Conservation (phyloP, 2,113 vertebrate genomes). For the Planiliza haematocheilus region DNA sequence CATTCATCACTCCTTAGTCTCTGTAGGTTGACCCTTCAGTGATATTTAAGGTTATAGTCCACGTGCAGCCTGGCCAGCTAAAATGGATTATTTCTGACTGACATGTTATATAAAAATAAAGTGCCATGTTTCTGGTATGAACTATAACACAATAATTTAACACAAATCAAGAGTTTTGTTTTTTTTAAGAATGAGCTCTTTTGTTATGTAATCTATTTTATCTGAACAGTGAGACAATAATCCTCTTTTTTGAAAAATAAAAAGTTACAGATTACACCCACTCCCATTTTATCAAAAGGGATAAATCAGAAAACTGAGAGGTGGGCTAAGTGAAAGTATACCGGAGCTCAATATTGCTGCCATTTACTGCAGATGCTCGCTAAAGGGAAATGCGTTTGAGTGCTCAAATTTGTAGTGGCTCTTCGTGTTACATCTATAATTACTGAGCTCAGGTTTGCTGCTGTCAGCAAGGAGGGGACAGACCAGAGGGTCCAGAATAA, state of each 20-base stretch:
- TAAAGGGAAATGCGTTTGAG: slow-evolving; percentile 22
- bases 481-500: not conserved
- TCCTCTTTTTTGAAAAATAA: slow-evolving; percentile 45
- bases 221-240: slow-evolving; percentile 32
- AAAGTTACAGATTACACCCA: slow-evolving; percentile 37
- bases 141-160: not conserved
- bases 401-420: slow-evolving; percentile 11
- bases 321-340: slow-evolving; percentile 16
- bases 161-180: not conserved
- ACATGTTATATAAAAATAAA: no score
- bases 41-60: slow-evolving; percentile 18
- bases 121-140: no score
- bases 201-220: slow-evolving; percentile 26
- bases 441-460: slow-evolving; percentile 6
- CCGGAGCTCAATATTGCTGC: slow-evolving; percentile 2
- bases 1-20: not conserved
- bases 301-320: not conserved
- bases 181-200: not conserved
- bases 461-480: not conserved
- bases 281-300: slow-evolving; percentile 11
- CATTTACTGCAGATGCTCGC: slow-evolving; percentile 23
- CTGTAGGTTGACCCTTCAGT: not conserved
- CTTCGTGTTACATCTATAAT: slow-evolving; percentile 7
- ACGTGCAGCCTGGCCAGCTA: no score
- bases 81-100: no score